Percentiles rank a stretch among this genome's conserved stretches.
These are phyloP conservation scores for Atethmia centrago DNA, from an alignment of 2,888 invertebrate species.

Conservation along the genomic window DNA sequence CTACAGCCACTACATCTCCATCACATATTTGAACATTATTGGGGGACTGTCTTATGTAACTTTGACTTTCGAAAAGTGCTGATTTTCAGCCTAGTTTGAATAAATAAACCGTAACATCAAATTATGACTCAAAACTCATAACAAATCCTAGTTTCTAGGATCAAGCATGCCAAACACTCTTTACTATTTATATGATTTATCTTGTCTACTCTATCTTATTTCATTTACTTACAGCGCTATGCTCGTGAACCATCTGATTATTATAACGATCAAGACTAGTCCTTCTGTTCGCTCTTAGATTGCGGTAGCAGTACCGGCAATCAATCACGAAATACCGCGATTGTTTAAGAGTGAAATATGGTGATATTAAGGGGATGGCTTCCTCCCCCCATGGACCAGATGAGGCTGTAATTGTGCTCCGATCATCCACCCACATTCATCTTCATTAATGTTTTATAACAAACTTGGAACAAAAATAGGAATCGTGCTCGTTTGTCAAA, in stretches of 20 bases:
- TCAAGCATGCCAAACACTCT: neutral
- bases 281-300: slow-evolving; percentile 23
- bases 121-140: too few relatives aligned
- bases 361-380: slow-evolving; percentile 63
- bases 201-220: neutral
- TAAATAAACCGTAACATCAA: neutral
- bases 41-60: too few relatives aligned
- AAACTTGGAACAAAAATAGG: slow-evolving; percentile 56
- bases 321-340: slow-evolving; percentile 77
- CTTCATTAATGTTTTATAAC: slow-evolving; percentile 66
- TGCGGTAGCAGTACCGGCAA: slow-evolving; percentile 63
- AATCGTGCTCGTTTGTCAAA: slow-evolving; percentile 28
- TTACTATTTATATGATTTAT: neutral
- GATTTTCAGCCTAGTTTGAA: too few relatives aligned
- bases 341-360: slow-evolving; percentile 76
- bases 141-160: neutral
- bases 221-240: neutral
- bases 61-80: too few relatives aligned
- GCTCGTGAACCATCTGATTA: neutral
- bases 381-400: slow-evolving; percentile 56
- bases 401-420: slow-evolving; percentile 65
- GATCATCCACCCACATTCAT: slow-evolving; percentile 67
- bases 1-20: neutral
- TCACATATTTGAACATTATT: neutral
- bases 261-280: neutral